Evolutionary conservation across 2,888 invertebrate genomes (phyloP).

Genomic region (Thymelicus lineola): DNA sequence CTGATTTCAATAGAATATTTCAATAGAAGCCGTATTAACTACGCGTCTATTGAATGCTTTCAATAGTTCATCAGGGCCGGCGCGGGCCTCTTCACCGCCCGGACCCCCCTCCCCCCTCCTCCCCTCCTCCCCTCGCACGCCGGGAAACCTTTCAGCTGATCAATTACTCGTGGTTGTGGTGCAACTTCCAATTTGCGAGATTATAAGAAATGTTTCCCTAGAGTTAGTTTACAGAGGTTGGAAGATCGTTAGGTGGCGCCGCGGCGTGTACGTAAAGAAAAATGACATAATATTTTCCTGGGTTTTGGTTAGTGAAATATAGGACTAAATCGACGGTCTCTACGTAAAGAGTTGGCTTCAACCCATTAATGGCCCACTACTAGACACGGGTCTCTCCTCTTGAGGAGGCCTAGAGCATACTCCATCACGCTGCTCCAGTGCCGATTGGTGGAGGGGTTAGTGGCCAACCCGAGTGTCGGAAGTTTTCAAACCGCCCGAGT

Average conservation of each 20-base stretch:
- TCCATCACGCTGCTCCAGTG: too few species aligned
- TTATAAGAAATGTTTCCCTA: constrained; percentile 11
- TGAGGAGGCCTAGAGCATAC: too few species aligned
- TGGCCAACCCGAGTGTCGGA: too few species aligned
- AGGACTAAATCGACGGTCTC: too few species aligned
- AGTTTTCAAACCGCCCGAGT: too few species aligned
- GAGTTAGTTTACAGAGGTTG: neutral
- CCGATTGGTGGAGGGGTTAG: too few species aligned
- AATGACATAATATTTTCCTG: too few species aligned
- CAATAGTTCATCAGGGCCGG: constrained; percentile 39
- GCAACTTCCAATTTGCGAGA: constrained; percentile 14
- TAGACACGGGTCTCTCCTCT: too few species aligned
- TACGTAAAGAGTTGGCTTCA: too few species aligned
- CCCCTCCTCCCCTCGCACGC: constrained; percentile 16
- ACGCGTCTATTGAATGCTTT: constrained; percentile 36
- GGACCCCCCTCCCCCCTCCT: neutral
- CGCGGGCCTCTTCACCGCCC: neutral
- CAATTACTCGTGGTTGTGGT: constrained; percentile 19
- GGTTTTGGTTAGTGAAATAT: too few species aligned
- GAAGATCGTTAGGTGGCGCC: neutral
- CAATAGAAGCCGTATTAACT: constrained; percentile 33
- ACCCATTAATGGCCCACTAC: too few species aligned
- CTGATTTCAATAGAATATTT: constrained; percentile 29
- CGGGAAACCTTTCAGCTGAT: constrained; percentile 38
- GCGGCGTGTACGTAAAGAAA: too few species aligned